phyloP scores from a whole-genome alignment of 2,888 invertebrate genomes.

The Sarcophaga caerulescens region DNA sequence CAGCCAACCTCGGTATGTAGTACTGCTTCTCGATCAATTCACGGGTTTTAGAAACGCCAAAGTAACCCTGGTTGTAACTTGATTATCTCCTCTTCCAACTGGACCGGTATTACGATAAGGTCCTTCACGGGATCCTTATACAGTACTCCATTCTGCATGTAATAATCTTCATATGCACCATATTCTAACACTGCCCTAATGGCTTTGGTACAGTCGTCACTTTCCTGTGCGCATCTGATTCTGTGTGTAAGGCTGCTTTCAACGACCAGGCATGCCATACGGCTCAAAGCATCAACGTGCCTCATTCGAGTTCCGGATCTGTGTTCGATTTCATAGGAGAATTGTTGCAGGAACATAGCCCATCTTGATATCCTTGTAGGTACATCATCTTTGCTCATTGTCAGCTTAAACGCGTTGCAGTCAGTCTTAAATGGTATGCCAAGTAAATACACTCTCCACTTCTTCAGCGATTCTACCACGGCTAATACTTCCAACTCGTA shows the following conservation, averaged over 20 bases:
- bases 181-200: constrained; percentile 33
- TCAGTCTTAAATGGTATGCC: constrained; percentile 74
- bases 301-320: constrained; percentile 53
- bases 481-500: constrained; percentile 77
- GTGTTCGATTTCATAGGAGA: constrained; percentile 67
- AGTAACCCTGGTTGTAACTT: constrained; percentile 25
- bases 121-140: constrained; percentile 27
- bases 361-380: constrained; percentile 69
- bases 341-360: constrained; percentile 69
- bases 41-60: background rate
- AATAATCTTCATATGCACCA: constrained; percentile 44
- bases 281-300: constrained; percentile 59
- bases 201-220: too few species aligned
- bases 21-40: constrained; percentile 1
- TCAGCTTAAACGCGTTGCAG: constrained; percentile 74
- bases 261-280: constrained; percentile 34
- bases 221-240: constrained; percentile 19
- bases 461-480: constrained; percentile 74
- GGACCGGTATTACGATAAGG: constrained; percentile 15
- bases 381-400: constrained; percentile 73
- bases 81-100: constrained; percentile 7
- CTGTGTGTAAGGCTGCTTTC: constrained; percentile 44
- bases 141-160: constrained; percentile 48
- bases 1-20: too few species aligned
- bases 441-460: constrained; percentile 74